These are phyloP conservation scores for Linnaemya tessellans DNA, from an alignment of 2,888 invertebrate species.

Conservation along the genomic window DNA sequence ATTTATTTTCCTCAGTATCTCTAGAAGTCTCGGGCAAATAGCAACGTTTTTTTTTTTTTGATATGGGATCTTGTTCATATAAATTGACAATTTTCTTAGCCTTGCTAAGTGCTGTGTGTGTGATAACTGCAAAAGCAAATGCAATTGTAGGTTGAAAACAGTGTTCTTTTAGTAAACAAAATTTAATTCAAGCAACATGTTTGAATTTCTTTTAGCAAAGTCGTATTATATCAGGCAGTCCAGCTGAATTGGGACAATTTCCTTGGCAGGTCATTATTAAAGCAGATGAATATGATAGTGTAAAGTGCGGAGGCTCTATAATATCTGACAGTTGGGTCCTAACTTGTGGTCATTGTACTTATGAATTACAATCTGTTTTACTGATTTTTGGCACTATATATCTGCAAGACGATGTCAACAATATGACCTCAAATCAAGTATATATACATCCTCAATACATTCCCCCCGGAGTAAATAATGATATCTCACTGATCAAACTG, in stretches of 20 bases:
- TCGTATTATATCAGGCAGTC: constrained; percentile 78
- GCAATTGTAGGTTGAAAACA: constrained; percentile 51
- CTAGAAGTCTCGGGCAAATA: constrained; percentile 9
- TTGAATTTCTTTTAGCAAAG: constrained; percentile 72
- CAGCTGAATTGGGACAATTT: constrained; percentile 77
- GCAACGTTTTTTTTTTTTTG: constrained; percentile 1
- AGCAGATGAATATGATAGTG: constrained; percentile 76
- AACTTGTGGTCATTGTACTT: constrained; percentile 81
- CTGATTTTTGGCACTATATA: constrained; percentile 78
- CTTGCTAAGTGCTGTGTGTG: constrained; percentile 24
- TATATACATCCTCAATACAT: constrained; percentile 79
- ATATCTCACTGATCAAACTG: constrained; percentile 79
- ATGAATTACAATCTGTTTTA: constrained; percentile 75
- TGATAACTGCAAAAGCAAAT: constrained; percentile 22
- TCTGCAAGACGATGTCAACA: constrained; percentile 72
- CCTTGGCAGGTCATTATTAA: constrained; percentile 82
- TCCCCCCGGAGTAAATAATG: constrained; percentile 77
- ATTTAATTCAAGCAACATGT: neutral
- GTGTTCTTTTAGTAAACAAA: neutral
- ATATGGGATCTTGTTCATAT: constrained; percentile 37
- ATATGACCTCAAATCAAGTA: constrained; percentile 77
- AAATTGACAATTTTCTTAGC: constrained; percentile 16
- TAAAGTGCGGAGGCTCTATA: constrained; percentile 81
- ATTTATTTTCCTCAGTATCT: constrained; percentile 19
- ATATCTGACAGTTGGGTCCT: constrained; percentile 79